phyloP scores from a whole-genome alignment of 2,888 invertebrate species.

The Doris montereyensis region DNA sequence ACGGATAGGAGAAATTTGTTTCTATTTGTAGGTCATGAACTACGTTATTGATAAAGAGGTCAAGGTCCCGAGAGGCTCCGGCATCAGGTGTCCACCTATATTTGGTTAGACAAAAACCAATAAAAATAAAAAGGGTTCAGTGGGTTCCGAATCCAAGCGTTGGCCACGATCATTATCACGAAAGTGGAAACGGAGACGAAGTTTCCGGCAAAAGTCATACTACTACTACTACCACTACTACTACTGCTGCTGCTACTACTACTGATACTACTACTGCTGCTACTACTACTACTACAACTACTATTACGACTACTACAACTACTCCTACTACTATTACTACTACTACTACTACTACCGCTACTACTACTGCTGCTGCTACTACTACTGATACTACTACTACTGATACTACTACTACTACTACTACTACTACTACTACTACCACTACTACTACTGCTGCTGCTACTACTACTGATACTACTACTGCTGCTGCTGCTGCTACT shows the following conservation, averaged over 20 bases:
- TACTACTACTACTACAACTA: constrained; percentile 2
- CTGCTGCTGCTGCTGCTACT: too few species aligned
- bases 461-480: constrained; percentile 9
- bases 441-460: constrained; percentile 15
- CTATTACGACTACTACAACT: not conserved
- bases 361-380: constrained; percentile 20
- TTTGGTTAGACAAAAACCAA: too few species aligned
- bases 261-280: constrained; percentile 1
- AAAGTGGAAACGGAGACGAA: too few species aligned
- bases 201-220: not conserved
- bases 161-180: too few species aligned
- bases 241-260: constrained; percentile 12
- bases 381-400: constrained; percentile 13
- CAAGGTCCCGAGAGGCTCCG: too few species aligned
- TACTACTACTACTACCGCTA: constrained; percentile 20
- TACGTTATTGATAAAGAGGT: too few species aligned
- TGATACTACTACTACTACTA: constrained; percentile 9
- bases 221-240: constrained; percentile 17
- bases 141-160: too few species aligned
- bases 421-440: constrained; percentile 20
- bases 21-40: too few species aligned
- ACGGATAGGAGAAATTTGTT: too few species aligned
- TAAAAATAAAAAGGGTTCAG: too few species aligned
- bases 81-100: too few species aligned
- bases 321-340: constrained; percentile 9